Percentiles rank a stretch among this genome's conserved stretches.
Conservation (phyloP, 2,113 vertebrate species). For the Heteronetta atricapilla region DNA sequence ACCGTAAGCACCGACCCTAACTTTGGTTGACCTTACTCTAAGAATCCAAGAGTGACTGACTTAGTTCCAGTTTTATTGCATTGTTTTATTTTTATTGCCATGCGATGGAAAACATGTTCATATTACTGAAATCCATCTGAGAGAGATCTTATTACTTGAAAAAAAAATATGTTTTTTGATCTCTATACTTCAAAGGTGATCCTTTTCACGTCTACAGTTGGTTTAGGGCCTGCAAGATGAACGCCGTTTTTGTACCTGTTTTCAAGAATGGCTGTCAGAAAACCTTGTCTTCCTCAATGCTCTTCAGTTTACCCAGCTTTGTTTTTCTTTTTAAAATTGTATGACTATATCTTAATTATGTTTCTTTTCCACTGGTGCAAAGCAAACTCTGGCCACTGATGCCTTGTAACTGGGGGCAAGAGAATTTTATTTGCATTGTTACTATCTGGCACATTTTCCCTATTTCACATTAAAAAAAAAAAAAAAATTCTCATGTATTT, state of each 20-base stretch:
- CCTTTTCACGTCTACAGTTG: conserved; percentile 13
- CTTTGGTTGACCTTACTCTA: background rate
- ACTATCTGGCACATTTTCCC: background rate
- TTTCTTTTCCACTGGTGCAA: background rate
- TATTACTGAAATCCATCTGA: conserved; percentile 68
- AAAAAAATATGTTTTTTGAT: conserved; percentile 73
- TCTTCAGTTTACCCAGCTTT: background rate
- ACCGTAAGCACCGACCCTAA: background rate
- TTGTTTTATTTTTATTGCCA: conserved; percentile 68
- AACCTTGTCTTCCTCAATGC: background rate
- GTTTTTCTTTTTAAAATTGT: background rate
- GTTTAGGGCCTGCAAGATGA: background rate
- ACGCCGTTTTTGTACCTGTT: background rate
- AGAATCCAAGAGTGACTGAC: background rate
- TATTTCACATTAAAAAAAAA: background rate
- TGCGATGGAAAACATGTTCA: conserved; percentile 47
- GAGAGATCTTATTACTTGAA: conserved; percentile 76
- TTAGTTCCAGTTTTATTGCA: conserved; percentile 42
- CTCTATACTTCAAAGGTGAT: conserved; percentile 76
- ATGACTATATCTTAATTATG: background rate
- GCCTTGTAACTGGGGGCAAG: background rate
- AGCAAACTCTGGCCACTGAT: background rate
- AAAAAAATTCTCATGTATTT: background rate
- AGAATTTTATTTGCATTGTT: background rate
- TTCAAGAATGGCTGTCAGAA: background rate